These are phyloP conservation scores for Romanogobio albipinnatus DNA, from an alignment of 2,113 vertebrate species.

Conservation along the genomic window DNA sequence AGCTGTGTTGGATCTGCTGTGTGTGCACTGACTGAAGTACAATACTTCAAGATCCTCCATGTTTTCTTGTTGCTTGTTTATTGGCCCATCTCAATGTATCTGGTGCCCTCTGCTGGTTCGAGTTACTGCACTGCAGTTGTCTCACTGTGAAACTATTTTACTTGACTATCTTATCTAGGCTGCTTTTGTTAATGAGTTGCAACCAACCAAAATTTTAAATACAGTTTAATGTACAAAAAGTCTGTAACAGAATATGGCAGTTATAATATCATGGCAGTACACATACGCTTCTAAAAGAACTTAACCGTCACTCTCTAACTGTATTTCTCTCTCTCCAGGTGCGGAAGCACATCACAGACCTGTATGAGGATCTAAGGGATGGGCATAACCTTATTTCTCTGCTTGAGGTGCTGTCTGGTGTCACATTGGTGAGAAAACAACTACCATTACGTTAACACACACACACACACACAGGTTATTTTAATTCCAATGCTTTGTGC, in stretches of 20 bases:
- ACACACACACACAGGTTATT: background rate
- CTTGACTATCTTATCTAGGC: background rate
- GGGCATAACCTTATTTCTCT: constrained; percentile 96
- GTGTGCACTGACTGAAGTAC: background rate
- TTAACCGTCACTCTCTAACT: background rate
- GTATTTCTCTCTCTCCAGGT: constrained; percentile 74
- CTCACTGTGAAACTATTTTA: background rate
- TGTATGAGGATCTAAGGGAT: constrained; percentile 93
- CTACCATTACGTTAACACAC: constrained; percentile 21
- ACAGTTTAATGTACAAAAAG: background rate
- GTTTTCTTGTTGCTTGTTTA: background rate
- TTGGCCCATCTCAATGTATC: constrained; percentile 1
- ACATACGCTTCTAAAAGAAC: background rate
- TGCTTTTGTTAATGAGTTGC: background rate
- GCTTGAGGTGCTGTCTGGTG: constrained; percentile 94
- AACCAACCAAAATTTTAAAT: background rate
- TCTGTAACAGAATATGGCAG: background rate
- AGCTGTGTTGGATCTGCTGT: constrained; percentile 26
- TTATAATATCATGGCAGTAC: background rate
- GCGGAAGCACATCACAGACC: constrained; percentile 93
- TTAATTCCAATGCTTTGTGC: background rate
- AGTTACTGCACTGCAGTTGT: background rate
- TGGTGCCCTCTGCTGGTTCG: constrained; percentile 56
- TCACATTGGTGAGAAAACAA: constrained; percentile 84
- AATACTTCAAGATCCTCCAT: background rate